Evolutionary conservation across 2,797 vertebrate genomes (phyloP).

Genomic region (Rhinatrema bivittatum): DNA sequence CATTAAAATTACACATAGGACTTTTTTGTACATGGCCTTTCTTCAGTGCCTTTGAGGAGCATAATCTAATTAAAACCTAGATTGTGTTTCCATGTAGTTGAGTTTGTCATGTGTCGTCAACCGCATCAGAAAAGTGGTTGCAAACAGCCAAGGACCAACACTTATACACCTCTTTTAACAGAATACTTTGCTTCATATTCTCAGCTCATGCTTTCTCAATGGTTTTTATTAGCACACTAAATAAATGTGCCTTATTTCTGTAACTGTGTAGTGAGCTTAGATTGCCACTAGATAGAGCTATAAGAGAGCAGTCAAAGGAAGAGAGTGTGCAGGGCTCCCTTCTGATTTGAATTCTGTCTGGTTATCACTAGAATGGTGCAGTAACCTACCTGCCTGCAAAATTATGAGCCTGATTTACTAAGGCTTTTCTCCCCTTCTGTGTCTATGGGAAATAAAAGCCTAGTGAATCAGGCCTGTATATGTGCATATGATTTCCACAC

Average conservation of each 20-base stretch:
- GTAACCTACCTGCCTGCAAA: rapidly evolving
- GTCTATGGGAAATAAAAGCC: no score
- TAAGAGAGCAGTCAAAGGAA: slow-evolving; percentile 4
- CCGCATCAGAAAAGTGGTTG: slow-evolving; percentile 98
- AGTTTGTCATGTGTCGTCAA: slow-evolving; percentile 97
- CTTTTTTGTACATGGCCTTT: not conserved
- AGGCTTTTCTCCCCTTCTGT: no score
- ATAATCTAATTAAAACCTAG: slow-evolving; percentile 51
- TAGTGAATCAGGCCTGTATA: no score
- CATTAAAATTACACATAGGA: no score
- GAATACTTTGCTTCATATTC: slow-evolving; percentile 65
- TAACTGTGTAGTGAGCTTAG: slow-evolving; percentile 12
- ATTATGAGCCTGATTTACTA: no score
- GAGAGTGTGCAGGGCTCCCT: no score
- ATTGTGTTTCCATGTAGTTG: slow-evolving; percentile 83
- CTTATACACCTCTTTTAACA: slow-evolving; percentile 65
- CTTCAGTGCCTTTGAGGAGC: slow-evolving; percentile 56
- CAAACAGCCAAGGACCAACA: slow-evolving; percentile 91
- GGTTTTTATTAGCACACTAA: no score
- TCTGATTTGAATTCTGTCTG: no score
- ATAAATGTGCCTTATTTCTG: no score
- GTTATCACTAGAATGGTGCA: not conserved
- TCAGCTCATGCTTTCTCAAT: not conserved
- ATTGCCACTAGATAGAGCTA: slow-evolving; percentile 35
- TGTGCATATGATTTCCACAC: not conserved